A percentile compares a stretch with the other conserved stretches of the same genome.
phyloP scores from a whole-genome alignment of 2,797 vertebrate genomes.

The Pristis pectinata region DNA sequence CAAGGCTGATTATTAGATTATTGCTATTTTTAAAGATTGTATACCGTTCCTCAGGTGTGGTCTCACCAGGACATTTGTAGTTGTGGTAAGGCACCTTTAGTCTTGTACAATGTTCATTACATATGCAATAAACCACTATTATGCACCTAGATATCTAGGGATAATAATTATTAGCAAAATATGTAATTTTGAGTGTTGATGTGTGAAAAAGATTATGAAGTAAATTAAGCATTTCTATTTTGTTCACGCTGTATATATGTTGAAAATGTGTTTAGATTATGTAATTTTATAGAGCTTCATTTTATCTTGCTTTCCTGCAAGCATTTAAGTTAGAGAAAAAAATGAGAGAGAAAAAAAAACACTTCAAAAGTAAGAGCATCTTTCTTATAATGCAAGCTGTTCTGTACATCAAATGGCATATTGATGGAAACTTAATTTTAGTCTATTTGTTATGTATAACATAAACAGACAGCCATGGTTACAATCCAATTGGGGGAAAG shows the following conservation, averaged over 20 bases:
- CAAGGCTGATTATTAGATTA: too few relatives aligned
- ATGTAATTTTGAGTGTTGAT: too few relatives aligned
- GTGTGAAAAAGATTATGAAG: neutral
- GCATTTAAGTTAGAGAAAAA: neutral
- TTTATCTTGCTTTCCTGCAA: neutral
- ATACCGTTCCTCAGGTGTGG: too few relatives aligned
- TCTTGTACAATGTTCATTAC: neutral
- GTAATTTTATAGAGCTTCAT: neutral
- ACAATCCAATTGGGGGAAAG: neutral
- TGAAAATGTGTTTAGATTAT: too few relatives aligned
- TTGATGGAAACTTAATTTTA: neutral
- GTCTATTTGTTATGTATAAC: too few relatives aligned
- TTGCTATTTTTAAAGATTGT: too few relatives aligned
- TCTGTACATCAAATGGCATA: neutral
- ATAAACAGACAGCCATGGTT: neutral
- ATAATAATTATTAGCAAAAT: neutral
- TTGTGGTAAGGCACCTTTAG: too few relatives aligned
- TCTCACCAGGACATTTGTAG: too few relatives aligned
- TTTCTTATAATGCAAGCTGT: neutral
- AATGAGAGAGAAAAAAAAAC: too few relatives aligned
- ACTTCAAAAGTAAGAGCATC: neutral
- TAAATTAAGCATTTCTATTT: neutral
- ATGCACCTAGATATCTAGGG: neutral
- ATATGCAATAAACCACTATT: neutral
- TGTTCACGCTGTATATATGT: neutral